Evolutionary conservation across 2,797 vertebrate genomes (phyloP).

Genomic region (Scomberomorus guttatus): DNA sequence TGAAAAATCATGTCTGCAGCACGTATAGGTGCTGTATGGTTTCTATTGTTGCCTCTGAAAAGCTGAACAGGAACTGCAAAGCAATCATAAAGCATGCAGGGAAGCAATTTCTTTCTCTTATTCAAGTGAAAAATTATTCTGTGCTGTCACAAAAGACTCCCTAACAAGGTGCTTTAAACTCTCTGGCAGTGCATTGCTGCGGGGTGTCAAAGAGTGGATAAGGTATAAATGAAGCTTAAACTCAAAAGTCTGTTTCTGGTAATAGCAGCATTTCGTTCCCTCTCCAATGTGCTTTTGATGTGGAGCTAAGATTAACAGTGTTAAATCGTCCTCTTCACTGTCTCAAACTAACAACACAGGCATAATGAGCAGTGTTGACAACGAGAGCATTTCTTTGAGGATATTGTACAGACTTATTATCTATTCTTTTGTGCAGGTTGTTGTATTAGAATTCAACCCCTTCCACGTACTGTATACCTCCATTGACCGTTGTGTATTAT

Average conservation of each 20-base stretch:
- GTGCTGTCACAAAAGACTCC: constrained; percentile 84
- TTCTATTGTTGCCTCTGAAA: constrained; percentile 80
- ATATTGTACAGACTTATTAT: constrained; percentile 27
- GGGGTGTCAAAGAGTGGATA: constrained; percentile 81
- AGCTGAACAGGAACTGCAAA: constrained; percentile 75
- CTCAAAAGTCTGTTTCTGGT: constrained; percentile 83
- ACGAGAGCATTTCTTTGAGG: constrained; percentile 47
- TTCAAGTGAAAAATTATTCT: constrained; percentile 86
- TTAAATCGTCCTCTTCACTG: constrained; percentile 70
- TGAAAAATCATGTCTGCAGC: constrained; percentile 63
- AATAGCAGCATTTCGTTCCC: constrained; percentile 79
- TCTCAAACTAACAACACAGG: constrained; percentile 66
- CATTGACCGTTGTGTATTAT: constrained; percentile 38
- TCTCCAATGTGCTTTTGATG: constrained; percentile 79
- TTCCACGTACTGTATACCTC: background rate
- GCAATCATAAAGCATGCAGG: constrained; percentile 83
- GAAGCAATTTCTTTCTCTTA: constrained; percentile 87
- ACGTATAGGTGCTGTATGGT: constrained; percentile 70
- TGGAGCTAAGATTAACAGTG: constrained; percentile 78
- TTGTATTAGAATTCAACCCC: constrained; percentile 28
- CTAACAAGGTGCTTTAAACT: constrained; percentile 86
- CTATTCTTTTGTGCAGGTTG: constrained; percentile 33
- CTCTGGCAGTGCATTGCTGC: constrained; percentile 77
- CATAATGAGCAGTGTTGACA: constrained; percentile 68
- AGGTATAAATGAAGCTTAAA: constrained; percentile 85